Evolutionary conservation across 2,888 invertebrate genomes (phyloP), one percentile per base, ranked within the genome.

Genomic region (Diplolepis rosae): DNA sequence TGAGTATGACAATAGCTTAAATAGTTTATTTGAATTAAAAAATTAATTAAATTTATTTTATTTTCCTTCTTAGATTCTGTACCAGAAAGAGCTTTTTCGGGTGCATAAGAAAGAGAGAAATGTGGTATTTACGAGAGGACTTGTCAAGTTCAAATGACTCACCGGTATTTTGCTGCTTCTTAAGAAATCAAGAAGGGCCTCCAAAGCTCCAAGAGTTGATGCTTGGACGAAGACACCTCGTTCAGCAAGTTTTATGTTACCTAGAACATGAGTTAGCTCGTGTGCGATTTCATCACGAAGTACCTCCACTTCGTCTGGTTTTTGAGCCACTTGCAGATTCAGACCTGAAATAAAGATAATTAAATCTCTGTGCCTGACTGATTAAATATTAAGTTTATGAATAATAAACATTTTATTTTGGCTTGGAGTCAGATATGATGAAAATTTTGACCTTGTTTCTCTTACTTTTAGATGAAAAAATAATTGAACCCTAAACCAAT

Each of bases 161-260:
- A 97, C 96, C 86, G 98, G 98, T 89, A 98, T 98, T 90, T 96
- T 96, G 78, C 97, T 97, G 68, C 94, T 93, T 81, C 93, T 93
- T 68, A 99, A 92, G 90, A 98, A 99, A 88, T 98, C 98, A 4
- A 98, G 91, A 69, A 99, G 90, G 0, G 99, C 99, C 89, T 99
- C 99, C 9, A 99, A 91, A 0, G 99, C 99, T 6, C 99, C 99
- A 5, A 99, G 92, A n/a, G 99, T 99, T 1, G 98, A 99, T 0
- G 99, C 99, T 87, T 99, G 99, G n/a, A 99, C 99, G 89, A 97
- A 98, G 51, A 99, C 99, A 52, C 99, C 99, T 75, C 96, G 92
- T 79, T 96, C 96, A 42, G 95, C 93, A 78, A 98, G 90, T 88
- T 97, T 98, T 85, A 99, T 98, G 32, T 95, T 95, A 67, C 95